Evolutionary conservation across 2,113 vertebrate genomes (phyloP), one percentile per base, ranked within the genome.

Genomic region (Eudyptes chrysolophus): DNA sequence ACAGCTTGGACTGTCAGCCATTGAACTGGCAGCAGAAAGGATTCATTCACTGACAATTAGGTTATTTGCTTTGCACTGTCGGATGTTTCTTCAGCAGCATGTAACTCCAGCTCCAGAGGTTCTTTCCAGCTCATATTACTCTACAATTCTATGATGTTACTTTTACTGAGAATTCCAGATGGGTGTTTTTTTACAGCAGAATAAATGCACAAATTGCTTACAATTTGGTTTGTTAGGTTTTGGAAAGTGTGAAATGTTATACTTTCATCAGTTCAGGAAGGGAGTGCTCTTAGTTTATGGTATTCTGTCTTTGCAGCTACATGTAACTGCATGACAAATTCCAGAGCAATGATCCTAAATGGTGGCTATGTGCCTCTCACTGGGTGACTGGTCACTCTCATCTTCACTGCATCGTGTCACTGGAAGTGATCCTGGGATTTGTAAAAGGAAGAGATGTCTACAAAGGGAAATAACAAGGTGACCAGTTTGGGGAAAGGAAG

Each of bases 401-500:
- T 54, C 24, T 77, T 74, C 34, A 57, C 16, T 52, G 12, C 8
- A 19, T 62, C 16, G 7, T 34, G 5, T 49, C 25, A 71, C 13
- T 5, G 13, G 18, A 68, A 91, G 44, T 11, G 6, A 77, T 30
- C 16, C 11, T 8, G 9, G 13, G 9, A 75, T 74, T 20, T 81
- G 9, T 34, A 62, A 82, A 81, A 55, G 3, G 9, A 82, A 78
- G 30, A 70, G 7, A 19, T 9, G 6, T 20, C 32, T 74, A 51
- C 11, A 71, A 58, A 55, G 2, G 14, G 17, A 64, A 60, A 68
- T 16, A 62, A 0, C 10, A 75, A 49, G 8, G 5, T 46, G 12
- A 44, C 4, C 16, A 11, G 3, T 20, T 4, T 65, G n/a, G 7
- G 1, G 8, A 76, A 86, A 76, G 0, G 0, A 87, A 34, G 5